Evolutionary conservation across 2,888 invertebrate genomes (phyloP).

Genomic region (Diloba caeruleocephala): DNA sequence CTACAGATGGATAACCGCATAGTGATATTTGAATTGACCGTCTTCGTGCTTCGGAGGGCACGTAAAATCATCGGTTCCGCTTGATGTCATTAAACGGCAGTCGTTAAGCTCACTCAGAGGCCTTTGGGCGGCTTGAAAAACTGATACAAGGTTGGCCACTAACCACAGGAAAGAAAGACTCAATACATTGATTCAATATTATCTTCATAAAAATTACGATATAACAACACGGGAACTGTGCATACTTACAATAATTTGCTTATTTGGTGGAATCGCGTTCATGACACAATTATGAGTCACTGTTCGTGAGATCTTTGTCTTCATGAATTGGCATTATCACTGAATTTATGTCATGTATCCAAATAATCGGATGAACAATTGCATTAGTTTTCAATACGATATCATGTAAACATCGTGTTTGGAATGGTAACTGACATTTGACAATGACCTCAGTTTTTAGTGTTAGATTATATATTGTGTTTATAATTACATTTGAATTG

Average conservation of each 20-base stretch:
- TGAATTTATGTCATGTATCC: slow-evolving; percentile 7
- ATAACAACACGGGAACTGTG: slow-evolving; percentile 26
- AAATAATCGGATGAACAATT: slow-evolving; percentile 28
- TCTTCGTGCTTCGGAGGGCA: too few relatives aligned
- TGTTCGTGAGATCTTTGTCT: slow-evolving; percentile 23
- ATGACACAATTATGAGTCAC: slow-evolving; percentile 42
- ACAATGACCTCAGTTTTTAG: slow-evolving; percentile 10
- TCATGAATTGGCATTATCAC: slow-evolving; percentile 29
- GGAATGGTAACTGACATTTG: slow-evolving; percentile 12
- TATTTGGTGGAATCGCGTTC: slow-evolving; percentile 18
- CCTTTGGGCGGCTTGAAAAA: too few relatives aligned
- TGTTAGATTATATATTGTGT: background rate
- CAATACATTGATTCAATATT: too few relatives aligned
- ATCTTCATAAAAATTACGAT: too few relatives aligned
- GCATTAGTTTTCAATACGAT: slow-evolving; percentile 2
- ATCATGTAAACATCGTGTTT: slow-evolving; percentile 15
- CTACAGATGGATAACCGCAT: too few relatives aligned
- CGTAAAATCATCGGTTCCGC: too few relatives aligned
- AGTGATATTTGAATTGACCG: too few relatives aligned
- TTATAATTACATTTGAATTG: too few relatives aligned
- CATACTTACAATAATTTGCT: slow-evolving; percentile 27
- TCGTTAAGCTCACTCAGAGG: too few relatives aligned
- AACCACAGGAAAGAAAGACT: too few relatives aligned
- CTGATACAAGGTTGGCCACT: too few relatives aligned
- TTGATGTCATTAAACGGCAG: too few relatives aligned